Conservation (phyloP, 1,140 invertebrate species). For the Leptestheria dahalacensis region DNA sequence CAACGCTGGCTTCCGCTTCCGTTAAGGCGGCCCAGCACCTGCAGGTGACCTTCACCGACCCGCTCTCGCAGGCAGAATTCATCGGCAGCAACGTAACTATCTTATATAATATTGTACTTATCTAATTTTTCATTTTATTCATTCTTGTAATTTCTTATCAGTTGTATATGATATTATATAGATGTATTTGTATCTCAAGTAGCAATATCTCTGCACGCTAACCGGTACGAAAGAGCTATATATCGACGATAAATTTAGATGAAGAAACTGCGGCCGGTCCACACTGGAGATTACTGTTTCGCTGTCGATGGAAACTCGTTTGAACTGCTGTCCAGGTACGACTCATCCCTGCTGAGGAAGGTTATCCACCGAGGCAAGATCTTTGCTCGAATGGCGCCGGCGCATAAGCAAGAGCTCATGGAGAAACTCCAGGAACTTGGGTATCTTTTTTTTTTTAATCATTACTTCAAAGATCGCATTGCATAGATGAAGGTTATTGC, state of each 20-base stretch:
- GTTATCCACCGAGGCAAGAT: conserved; percentile 28
- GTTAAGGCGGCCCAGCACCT: conserved; percentile 19
- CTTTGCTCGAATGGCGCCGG: conserved; percentile 44
- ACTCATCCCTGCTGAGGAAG: conserved; percentile 20
- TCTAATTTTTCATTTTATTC: too few species aligned
- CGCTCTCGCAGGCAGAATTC: conserved; percentile 9
- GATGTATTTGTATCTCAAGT: background rate
- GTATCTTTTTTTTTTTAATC: conserved; percentile 21
- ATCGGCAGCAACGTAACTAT: conserved; percentile 15
- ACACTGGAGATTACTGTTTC: conserved; percentile 20
- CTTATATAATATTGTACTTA: background rate
- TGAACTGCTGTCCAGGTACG: conserved; percentile 19
- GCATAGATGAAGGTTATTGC: background rate
- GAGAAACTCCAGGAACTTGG: conserved; percentile 37
- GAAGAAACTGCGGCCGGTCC: conserved; percentile 1
- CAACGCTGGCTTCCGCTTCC: conserved; percentile 17
- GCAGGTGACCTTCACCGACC: conserved; percentile 20
- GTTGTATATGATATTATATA: background rate
- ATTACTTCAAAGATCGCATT: background rate
- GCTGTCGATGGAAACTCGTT: conserved; percentile 26
- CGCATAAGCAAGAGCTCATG: conserved; percentile 42
- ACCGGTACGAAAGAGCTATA: background rate
- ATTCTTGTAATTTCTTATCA: background rate
- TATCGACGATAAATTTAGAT: background rate
- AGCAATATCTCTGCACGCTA: background rate